phyloP scores from a whole-genome alignment of 2,888 invertebrate species.

The Villa cingulata region DNA sequence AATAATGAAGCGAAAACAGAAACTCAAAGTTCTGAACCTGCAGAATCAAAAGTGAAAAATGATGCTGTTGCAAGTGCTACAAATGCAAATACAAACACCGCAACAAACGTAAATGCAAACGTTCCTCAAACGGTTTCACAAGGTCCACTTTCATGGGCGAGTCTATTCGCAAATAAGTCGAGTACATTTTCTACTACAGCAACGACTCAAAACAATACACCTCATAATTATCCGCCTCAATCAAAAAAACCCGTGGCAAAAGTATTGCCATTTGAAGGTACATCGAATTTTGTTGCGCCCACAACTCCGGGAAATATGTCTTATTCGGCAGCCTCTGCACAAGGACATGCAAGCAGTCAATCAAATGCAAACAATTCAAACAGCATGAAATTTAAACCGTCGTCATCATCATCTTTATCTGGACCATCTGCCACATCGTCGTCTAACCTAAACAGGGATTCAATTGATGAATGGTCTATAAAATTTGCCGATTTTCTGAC shows the following conservation, averaged over 20 bases:
- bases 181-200: conserved; percentile 18
- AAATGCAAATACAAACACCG: conserved; percentile 33
- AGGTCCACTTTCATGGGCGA: conserved; percentile 47
- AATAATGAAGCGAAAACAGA: background rate
- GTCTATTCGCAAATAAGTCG: conserved; percentile 41
- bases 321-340: conserved; percentile 36
- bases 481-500: conserved; percentile 57
- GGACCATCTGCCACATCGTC: background rate
- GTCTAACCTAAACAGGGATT: background rate
- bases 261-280: conserved; percentile 43
- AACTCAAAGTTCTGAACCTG: background rate
- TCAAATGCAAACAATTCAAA: conserved; percentile 5
- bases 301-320: conserved; percentile 29
- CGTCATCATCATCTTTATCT: conserved; percentile 1
- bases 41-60: conserved; percentile 6
- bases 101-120: conserved; percentile 1
- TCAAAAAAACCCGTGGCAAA: conserved; percentile 47
- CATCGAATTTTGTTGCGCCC: conserved; percentile 20
- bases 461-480: conserved; percentile 30
- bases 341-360: conserved; percentile 22
- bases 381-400: conserved; percentile 5
- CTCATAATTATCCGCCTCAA: too few relatives aligned
- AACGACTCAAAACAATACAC: conserved; percentile 12
- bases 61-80: conserved; percentile 14
- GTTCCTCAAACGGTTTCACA: background rate